A percentile compares a stretch with the other conserved stretches of the same genome.
Conservation (phyloP, 2,888 invertebrate genomes). For the Amphimallon solstitiale region DNA sequence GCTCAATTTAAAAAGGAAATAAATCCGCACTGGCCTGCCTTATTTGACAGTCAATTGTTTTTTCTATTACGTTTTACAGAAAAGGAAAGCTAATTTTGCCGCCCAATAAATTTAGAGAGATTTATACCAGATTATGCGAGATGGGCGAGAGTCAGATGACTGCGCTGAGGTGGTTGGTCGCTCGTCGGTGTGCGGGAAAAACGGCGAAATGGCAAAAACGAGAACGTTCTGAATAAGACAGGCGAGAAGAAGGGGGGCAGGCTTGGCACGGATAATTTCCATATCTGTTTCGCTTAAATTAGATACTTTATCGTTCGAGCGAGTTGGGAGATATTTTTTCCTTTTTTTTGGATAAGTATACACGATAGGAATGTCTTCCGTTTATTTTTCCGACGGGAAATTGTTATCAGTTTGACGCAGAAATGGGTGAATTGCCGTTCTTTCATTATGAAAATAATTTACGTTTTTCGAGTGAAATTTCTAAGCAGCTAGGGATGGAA, state of each 20-base stretch:
- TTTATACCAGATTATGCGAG: slow-evolving; percentile 29
- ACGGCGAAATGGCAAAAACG: background rate
- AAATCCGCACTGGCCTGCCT: slow-evolving; percentile 33
- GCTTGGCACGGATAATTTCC: slow-evolving; percentile 18
- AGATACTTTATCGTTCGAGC: slow-evolving; percentile 22
- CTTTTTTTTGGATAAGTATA: slow-evolving; percentile 19
- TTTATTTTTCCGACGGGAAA: slow-evolving; percentile 12
- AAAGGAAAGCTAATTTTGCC: slow-evolving; percentile 34
- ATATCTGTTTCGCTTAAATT: slow-evolving; percentile 31
- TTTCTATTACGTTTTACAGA: slow-evolving; percentile 34
- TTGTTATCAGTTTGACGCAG: slow-evolving; percentile 24
- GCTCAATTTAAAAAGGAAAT: slow-evolving; percentile 35
- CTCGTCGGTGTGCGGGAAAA: background rate
- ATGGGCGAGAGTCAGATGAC: slow-evolving; percentile 8
- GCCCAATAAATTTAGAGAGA: slow-evolving; percentile 33
- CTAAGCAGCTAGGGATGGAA: background rate
- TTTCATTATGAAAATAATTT: slow-evolving; percentile 2
- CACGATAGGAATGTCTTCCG: slow-evolving; percentile 15
- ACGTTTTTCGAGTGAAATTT: background rate
- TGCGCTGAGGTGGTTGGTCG: slow-evolving; percentile 8
- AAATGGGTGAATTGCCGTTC: background rate
- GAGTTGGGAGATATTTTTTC: slow-evolving; percentile 22
- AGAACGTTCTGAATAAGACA: background rate
- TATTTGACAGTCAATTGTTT: slow-evolving; percentile 39
- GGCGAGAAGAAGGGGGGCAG: background rate